These are phyloP conservation scores for Girardinus metallicus DNA, from an alignment of 2,797 vertebrate genomes.

Conservation along the genomic window DNA sequence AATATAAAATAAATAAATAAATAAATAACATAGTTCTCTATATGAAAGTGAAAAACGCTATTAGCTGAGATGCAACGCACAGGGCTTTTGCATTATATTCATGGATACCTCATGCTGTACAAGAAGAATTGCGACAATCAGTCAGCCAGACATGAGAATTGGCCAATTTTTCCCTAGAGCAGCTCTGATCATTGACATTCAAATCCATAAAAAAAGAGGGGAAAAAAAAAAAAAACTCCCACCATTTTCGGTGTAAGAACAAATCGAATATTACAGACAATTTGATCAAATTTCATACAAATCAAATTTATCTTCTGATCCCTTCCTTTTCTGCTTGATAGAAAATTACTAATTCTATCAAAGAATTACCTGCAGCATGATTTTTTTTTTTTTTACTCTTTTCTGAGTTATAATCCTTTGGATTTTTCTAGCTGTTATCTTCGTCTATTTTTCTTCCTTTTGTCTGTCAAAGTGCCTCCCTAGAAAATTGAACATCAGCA, in stretches of 20 bases:
- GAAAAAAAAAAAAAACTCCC: not conserved
- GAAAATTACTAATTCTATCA: not conserved
- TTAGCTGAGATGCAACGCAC: conserved; percentile 24
- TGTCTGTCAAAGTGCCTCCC: no score
- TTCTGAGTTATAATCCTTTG: not conserved
- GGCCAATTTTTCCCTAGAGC: not conserved
- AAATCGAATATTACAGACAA: not conserved
- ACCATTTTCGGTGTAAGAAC: not conserved
- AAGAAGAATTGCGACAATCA: not conserved
- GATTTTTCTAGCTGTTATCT: not conserved
- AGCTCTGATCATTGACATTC: not conserved
- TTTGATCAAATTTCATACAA: not conserved
- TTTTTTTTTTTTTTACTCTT: not conserved
- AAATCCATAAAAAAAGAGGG: not conserved
- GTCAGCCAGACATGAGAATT: not conserved
- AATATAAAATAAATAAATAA: not conserved
- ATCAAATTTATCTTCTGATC: not conserved
- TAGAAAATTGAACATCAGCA: not conserved
- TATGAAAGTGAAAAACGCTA: conserved; percentile 24
- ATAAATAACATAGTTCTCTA: conserved; percentile 28
- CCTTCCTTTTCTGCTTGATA: not conserved
- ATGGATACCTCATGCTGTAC: not conserved
- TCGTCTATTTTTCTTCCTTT: not conserved
- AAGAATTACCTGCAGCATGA: not conserved
- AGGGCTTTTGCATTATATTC: conserved; percentile 10